Base-by-base conservation (phyloP, 2,888 invertebrate genomes). In the Lepidocyrtinus sp. region DNA sequence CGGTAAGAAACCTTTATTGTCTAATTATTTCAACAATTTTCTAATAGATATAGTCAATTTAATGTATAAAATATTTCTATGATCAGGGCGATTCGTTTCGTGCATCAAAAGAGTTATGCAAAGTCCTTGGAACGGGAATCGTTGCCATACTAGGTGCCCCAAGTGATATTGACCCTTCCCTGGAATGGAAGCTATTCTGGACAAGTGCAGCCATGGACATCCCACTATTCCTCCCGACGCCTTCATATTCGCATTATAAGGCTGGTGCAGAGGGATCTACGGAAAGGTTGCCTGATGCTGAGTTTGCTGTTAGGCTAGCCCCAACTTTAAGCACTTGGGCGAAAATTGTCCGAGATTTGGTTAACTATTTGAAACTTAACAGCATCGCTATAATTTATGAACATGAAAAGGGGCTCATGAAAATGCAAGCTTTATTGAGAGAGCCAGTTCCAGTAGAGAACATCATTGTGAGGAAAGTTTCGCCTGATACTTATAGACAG, bases 31-130 rank as follows among this genome's bases (percentile, higher is more conserved):
- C n/a, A n/a, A n/a, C n/a, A n/a, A n/a, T n/a, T n/a, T n/a, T n/a
- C n/a, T n/a, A n/a, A n/a, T n/a, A n/a, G n/a, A n/a, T n/a, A n/a
- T n/a, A n/a, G n/a, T n/a, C n/a, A n/a, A n/a, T n/a, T n/a, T n/a
- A n/a, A n/a, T n/a, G n/a, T n/a, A n/a, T n/a, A n/a, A n/a, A n/a
- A n/a, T n/a, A n/a, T n/a, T n/a, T n/a, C n/a, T n/a, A n/a, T 76
- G 92, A 92, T 68, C 90, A 91, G 86, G 92, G 93, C 87, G 94
- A 95, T 90, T 94, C 94, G 83, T 95, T 95, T 88, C 92, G 93
- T 86, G 92, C 95, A n/a, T 92, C 93, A 83, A 94, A 94, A 88
- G 83, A 84, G 17, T 59, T 86, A 5, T 86, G 86, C 61, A 75
- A 81, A 69, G 62, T 86, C 5, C 73, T 86, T 24, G 75, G 78